These are phyloP conservation scores for Peromyscus maniculatus DNA, from an alignment of 2,113 vertebrate species.

Conservation along the genomic window DNA sequence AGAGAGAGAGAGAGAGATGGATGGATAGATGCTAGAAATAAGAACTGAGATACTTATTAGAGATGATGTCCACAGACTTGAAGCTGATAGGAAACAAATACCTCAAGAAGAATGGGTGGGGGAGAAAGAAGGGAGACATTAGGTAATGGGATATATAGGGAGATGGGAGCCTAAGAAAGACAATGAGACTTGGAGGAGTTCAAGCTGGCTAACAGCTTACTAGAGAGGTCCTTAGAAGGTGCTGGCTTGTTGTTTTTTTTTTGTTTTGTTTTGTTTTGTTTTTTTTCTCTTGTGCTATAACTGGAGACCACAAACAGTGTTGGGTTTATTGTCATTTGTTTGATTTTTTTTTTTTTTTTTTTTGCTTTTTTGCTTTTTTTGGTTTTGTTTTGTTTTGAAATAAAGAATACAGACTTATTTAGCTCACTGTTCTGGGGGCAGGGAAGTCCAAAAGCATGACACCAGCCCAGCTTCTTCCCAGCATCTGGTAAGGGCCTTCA, in stretches of 20 bases:
- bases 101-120: not conserved
- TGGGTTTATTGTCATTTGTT: not conserved
- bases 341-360: not conserved
- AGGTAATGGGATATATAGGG: not conserved
- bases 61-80: not conserved
- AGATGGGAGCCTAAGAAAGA: not conserved
- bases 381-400: not conserved
- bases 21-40: fast-evolving
- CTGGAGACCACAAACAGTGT: not conserved
- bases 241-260: not conserved
- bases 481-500: not conserved
- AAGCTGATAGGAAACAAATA: not conserved
- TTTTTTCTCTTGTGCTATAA: not conserved
- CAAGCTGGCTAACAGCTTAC: not conserved
- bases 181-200: too few species aligned
- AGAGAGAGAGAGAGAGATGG: not conserved
- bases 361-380: not conserved
- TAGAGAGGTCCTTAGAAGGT: not conserved
- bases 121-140: not conserved
- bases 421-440: not conserved
- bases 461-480: not conserved
- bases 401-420: not conserved
- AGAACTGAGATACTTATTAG: not conserved
- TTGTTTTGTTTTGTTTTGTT: too few species aligned
- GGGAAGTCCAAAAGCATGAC: not conserved